Conservation (phyloP, 2,888 invertebrate genomes). For the Chymomyza fuscimana region DNA sequence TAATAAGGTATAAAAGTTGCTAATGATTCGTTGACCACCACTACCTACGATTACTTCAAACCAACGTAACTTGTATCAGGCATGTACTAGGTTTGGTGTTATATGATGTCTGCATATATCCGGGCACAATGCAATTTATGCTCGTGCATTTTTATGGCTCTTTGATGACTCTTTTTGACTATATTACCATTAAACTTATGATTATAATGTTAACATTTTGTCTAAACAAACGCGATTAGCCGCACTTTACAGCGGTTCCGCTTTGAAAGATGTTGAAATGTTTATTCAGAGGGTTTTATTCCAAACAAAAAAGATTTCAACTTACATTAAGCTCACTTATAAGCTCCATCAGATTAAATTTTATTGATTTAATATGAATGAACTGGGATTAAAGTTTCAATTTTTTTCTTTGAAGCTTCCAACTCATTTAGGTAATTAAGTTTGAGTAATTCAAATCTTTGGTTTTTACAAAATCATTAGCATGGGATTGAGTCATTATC, state of each 20-base stretch:
- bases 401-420: background rate
- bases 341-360: background rate
- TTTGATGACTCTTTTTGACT: background rate
- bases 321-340: background rate
- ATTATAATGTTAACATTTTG: background rate
- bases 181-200: background rate
- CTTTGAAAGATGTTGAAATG: background rate
- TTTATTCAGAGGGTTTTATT: background rate
- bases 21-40: conserved; percentile 36
- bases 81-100: background rate
- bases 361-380: background rate
- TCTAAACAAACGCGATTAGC: background rate
- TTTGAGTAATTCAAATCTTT: background rate
- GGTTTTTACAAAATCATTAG: background rate
- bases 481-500: background rate
- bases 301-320: too few species aligned
- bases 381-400: background rate
- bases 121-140: background rate
- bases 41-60: background rate
- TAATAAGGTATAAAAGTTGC: conserved; percentile 58
- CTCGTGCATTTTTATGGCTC: background rate
- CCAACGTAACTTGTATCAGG: background rate
- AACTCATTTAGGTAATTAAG: background rate
- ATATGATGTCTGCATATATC: background rate
- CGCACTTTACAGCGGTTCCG: background rate